Base-by-base conservation (phyloP, 2,113 vertebrate species). In the Oceanodroma tethys region DNA sequence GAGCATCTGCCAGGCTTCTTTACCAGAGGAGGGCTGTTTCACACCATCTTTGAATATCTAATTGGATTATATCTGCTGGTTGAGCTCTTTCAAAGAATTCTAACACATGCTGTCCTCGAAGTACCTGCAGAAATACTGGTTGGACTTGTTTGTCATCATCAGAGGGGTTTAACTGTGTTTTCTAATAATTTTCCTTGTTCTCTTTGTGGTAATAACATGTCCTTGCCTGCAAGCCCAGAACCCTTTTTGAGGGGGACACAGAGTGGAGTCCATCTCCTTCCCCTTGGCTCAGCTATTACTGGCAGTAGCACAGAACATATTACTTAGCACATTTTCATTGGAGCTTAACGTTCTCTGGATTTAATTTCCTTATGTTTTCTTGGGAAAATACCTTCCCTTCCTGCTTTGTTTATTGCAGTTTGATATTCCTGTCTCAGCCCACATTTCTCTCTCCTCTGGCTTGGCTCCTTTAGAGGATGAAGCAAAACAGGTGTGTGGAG, bases 41-140 rank as follows among this genome's bases (percentile, higher is more conserved):
- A 67, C 65, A 48, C 84, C 15, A 11, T 89, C 62, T 90, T 74
- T 80, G 62, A 93, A 73, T 87, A 72, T 32, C 26, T 87, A 80
- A 66, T 93, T 86, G 89, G 81, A 76, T 94, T 95, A 40, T 66
- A 71, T 71, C 42, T 96, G 40, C 59, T 94, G 59, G 40, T 93
- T 86, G 75, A 88, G 50, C 47, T 92, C 85, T 95, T 95, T 95
- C 78, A 95, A 91, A 89, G 70, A 93, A 95, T 91, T 87, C 25
- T 93, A 85, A 70, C 25, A 40, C 6, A 4, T 1, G 1, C 45
- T 45, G 5, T 91, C 74, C 66, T 92, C 5, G 9, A 90, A 94
- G 71, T 73, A 95, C 86, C 66, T 72, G 55, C 47, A 73, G 19
- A 93, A 92, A 85, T 95, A 91, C 84, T 79, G 42, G 66, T 91